Percentiles rank a stretch among this genome's conserved stretches.
Conservation (phyloP, 2,797 vertebrate species). For the Sebastes hopkinsi region DNA sequence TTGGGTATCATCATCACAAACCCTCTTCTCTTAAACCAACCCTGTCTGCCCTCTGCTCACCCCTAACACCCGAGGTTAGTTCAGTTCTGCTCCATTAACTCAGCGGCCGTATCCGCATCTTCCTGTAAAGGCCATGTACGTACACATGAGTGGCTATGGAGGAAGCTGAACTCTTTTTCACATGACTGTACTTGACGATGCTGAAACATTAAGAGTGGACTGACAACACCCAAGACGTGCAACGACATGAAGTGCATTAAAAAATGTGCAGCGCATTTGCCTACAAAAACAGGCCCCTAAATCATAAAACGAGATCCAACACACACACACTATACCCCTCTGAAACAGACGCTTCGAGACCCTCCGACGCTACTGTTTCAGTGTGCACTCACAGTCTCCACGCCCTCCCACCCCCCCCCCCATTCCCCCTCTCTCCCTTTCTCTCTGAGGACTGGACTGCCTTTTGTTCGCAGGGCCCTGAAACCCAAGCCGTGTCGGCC, state of each 20-base stretch:
- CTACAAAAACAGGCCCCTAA: slow-evolving; percentile 10
- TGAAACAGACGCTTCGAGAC: slow-evolving; percentile 34
- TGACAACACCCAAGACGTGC: slow-evolving; percentile 20
- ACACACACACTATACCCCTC: not conserved
- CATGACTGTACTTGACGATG: slow-evolving; percentile 40
- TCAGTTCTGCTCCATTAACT: slow-evolving; percentile 81
- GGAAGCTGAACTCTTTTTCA: slow-evolving; percentile 22
- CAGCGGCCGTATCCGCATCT: slow-evolving; percentile 54
- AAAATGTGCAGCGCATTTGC: not conserved
- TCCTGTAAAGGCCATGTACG: slow-evolving; percentile 42
- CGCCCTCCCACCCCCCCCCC: not conserved
- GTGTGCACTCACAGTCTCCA: slow-evolving; percentile 39
- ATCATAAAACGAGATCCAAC: slow-evolving; percentile 21
- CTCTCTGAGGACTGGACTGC: slow-evolving; percentile 73
- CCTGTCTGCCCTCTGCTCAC: slow-evolving; percentile 68
- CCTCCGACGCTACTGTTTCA: slow-evolving; percentile 62
- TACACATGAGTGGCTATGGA: not conserved
- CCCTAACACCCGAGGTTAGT: slow-evolving; percentile 69
- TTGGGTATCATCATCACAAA: slow-evolving; percentile 74
- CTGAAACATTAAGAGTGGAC: slow-evolving; percentile 4
- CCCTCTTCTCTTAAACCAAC: slow-evolving; percentile 74
- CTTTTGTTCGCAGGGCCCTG: slow-evolving; percentile 80
- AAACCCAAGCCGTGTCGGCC: slow-evolving; percentile 79
- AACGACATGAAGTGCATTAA: slow-evolving; percentile 41
- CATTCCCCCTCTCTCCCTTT: slow-evolving; percentile 27